Percentiles rank a stretch among this genome's conserved stretches.
Evolutionary conservation across 2,797 vertebrate genomes (phyloP).

Genomic region (Coluber constrictor): DNA sequence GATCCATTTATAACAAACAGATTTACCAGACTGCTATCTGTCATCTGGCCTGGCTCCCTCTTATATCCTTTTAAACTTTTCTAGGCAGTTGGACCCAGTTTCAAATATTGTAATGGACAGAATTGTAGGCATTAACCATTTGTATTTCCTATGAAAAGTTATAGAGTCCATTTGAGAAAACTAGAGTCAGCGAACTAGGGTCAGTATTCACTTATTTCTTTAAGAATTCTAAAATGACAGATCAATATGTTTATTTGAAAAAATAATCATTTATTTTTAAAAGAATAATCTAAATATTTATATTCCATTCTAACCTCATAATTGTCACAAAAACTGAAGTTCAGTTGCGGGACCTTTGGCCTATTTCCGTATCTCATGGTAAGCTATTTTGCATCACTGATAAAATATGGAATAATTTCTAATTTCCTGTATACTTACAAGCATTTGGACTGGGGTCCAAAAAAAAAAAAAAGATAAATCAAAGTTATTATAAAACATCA

Average conservation of each 20-base stretch:
- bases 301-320: background rate
- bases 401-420: background rate
- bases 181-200: conserved; percentile 11
- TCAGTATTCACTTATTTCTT: conserved; percentile 13
- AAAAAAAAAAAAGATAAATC: background rate
- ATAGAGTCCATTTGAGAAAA: background rate
- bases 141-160: background rate
- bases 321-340: background rate
- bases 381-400: background rate
- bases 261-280: background rate
- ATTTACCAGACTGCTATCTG: background rate
- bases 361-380: background rate
- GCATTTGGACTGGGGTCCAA: background rate
- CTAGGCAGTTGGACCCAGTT: background rate
- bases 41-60: background rate
- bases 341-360: background rate
- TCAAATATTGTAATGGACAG: background rate
- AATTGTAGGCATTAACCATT: background rate
- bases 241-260: conserved; percentile 23
- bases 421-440: background rate
- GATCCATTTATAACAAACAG: background rate
- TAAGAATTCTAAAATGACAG: conserved; percentile 6
- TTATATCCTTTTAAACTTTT: background rate
- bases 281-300: background rate
- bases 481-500: background rate